Percentiles rank a stretch among this genome's conserved stretches.
phyloP scores from a whole-genome alignment of 1,140 invertebrate species.

The Drepana arcuata region DNA sequence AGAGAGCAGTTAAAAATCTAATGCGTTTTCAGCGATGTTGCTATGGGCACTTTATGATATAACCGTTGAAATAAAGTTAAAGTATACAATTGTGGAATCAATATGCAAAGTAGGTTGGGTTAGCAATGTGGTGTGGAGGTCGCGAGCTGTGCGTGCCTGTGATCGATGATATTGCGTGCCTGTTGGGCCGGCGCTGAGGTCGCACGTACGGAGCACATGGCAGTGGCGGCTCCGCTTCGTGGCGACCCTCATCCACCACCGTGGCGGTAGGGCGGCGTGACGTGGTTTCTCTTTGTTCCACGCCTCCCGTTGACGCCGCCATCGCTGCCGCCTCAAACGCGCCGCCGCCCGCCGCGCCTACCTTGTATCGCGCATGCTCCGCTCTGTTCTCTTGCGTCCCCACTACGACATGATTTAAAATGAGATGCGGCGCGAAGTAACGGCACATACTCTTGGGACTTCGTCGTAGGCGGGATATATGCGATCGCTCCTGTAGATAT shows the following conservation, averaged over 20 bases:
- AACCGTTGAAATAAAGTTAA: no score
- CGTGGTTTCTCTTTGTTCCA: constrained; percentile 46
- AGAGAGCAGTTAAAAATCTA: no score
- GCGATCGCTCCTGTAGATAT: constrained; percentile 15
- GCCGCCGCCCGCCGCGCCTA: constrained; percentile 47
- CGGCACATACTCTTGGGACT: constrained; percentile 24
- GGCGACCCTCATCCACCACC: constrained; percentile 28
- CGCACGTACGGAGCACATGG: constrained; percentile 24
- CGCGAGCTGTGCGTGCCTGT: constrained; percentile 42
- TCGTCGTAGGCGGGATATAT: constrained; percentile 23
- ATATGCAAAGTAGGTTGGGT: constrained; percentile 37
- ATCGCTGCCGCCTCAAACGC: constrained; percentile 24
- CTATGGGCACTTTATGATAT: no score
- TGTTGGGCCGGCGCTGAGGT: constrained; percentile 23
- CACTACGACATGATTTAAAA: constrained; percentile 48
- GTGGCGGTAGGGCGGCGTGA: constrained; percentile 21
- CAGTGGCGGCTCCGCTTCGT: constrained; percentile 13
- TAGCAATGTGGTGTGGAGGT: constrained; percentile 32
- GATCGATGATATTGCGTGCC: constrained; percentile 61
- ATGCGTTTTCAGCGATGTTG: no score
- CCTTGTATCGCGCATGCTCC: constrained; percentile 45
- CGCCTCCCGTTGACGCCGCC: constrained; percentile 28
- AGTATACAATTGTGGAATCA: no score
- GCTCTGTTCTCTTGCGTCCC: constrained; percentile 29
- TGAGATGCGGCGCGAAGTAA: constrained; percentile 32